A percentile compares a stretch with the other conserved stretches of the same genome.
Evolutionary conservation across 1,140 invertebrate genomes (phyloP).

Genomic region (Drosophila ambigua): DNA sequence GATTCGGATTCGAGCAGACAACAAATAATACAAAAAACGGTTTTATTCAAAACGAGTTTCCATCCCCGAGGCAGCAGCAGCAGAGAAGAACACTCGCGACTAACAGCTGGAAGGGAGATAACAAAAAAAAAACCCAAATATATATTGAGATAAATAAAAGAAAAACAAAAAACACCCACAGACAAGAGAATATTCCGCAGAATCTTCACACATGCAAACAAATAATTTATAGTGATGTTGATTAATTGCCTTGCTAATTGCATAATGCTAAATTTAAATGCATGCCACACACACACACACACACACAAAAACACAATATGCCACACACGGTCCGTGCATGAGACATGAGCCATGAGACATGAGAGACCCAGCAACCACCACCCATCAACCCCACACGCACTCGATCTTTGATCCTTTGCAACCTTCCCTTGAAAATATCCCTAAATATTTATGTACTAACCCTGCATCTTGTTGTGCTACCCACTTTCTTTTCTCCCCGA

Average conservation of each 20-base stretch:
- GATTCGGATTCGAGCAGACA: background rate
- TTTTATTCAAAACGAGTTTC: background rate
- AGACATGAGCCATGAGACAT: conserved; percentile 8
- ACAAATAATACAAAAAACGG: conserved; percentile 8
- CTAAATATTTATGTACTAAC: too few species aligned
- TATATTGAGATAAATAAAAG: conserved; percentile 17
- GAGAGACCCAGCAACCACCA: conserved; percentile 21
- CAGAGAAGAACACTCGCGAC: conserved; percentile 1
- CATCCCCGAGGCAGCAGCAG: conserved; percentile 1
- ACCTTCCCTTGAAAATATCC: too few species aligned
- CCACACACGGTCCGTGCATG: conserved; percentile 2
- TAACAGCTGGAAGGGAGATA: background rate
- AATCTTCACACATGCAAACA: background rate
- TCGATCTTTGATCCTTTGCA: too few species aligned
- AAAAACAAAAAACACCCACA: background rate
- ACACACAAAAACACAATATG: conserved; percentile 12
- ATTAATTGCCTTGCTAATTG: conserved; percentile 69
- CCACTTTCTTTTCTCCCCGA: conserved; percentile 24
- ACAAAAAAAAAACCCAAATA: conserved; percentile 4
- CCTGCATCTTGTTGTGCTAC: conserved; percentile 7
- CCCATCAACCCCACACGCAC: too few species aligned
- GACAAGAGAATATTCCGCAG: too few species aligned
- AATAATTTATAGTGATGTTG: conserved; percentile 59
- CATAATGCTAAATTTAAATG: conserved; percentile 63
- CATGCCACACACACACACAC: conserved; percentile 49